Conservation (phyloP, 2,113 vertebrate species). For the Tretioscincus oriximinensis region DNA sequence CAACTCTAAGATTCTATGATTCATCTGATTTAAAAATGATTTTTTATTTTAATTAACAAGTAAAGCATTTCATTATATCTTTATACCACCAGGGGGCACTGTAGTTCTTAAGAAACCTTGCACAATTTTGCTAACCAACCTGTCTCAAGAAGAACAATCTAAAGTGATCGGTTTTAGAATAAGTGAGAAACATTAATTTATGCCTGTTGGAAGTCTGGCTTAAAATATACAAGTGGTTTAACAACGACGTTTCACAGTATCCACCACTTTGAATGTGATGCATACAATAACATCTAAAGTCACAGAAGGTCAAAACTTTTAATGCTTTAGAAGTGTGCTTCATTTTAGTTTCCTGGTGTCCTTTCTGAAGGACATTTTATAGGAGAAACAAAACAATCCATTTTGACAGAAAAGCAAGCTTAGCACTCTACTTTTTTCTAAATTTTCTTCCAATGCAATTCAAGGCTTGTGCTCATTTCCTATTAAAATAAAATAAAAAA, state of each 20-base stretch:
- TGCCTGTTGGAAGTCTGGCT: slow-evolving; percentile 42
- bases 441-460: background rate
- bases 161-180: slow-evolving; percentile 40
- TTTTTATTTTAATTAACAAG: background rate
- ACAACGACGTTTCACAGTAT: slow-evolving; percentile 34
- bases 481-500: background rate
- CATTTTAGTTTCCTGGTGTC: background rate
- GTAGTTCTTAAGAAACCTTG: slow-evolving; percentile 41
- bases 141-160: background rate
- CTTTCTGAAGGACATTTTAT: too few species aligned
- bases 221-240: slow-evolving; percentile 33
- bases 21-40: background rate
- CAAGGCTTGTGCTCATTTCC: background rate
- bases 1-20: too few species aligned
- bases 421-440: background rate
- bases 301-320: slow-evolving; percentile 5
- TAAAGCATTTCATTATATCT: background rate
- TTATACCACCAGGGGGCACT: slow-evolving; percentile 52
- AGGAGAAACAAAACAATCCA: too few species aligned
- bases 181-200: slow-evolving; percentile 48
- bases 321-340: background rate
- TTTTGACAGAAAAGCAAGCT: background rate
- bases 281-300: background rate
- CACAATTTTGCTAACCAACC: background rate
- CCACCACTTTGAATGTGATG: slow-evolving; percentile 6